Evolutionary conservation across 2,113 vertebrate species (phyloP), one percentile per base, ranked within the genome.

Genomic region (Clarias batrachus): DNA sequence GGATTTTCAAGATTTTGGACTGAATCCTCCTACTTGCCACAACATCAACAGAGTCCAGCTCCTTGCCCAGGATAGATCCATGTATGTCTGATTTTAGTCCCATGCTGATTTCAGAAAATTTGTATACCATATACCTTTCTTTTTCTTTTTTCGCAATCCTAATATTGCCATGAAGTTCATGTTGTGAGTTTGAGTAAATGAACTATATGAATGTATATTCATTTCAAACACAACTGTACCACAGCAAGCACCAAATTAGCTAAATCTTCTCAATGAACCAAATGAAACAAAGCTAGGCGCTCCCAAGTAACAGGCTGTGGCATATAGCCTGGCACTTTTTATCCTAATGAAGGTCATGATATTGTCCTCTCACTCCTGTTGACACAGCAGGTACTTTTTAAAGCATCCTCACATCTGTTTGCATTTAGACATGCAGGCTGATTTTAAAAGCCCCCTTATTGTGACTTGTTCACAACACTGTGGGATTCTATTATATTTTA

Each of bases 401-500:
- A 30, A 70, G 48, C 52, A 70, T 77, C 62, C 56, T 77, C 30
- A 83, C 48, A 16, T 65, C 81, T 76, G 84, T 76, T 77, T 85
- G 41, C 48, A 56, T 79, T 85, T 27, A 33, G n/a, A 79, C 41
- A 79, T 33, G 65, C 48, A 62, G 19, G 12, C 63, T 59, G 21
- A 56, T 79, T 23, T 54, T 33, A 79, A 79, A 68, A 79, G 60
- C 74, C 52, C 56, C 41, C 41, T 77, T 41, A 60, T 19, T 73
- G 27, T 68, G 60, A 41, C 83, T 52, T 60, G 21, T 85, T 82
- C 48, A 57, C 19, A 66, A 57, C 59, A 71, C 65, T 48, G n/a
- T 77, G 71, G 71, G 65, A 59, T 79, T 85, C 70, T 33, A 66
- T 79, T 79, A 37, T 60, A 68, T 48, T 56, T 57, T 79, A 78